Evolutionary conservation across 2,113 vertebrate genomes (phyloP).

Genomic region (Bungarus multicinctus): DNA sequence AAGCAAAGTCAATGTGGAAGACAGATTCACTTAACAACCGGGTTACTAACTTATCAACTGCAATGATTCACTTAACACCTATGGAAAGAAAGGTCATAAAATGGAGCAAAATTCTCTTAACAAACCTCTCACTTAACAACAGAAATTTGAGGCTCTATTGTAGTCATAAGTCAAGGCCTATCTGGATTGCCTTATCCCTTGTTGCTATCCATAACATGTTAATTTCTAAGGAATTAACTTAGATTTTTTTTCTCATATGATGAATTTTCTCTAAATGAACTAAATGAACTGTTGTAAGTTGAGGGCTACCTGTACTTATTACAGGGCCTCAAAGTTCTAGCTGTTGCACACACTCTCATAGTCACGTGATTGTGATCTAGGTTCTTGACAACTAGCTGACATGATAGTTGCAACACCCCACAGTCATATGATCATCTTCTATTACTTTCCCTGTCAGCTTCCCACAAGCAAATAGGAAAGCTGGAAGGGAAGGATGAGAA

Average conservation of each 20-base stretch:
- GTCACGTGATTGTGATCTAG: not conserved
- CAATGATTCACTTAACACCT: too few relatives aligned
- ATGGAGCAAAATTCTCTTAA: too few relatives aligned
- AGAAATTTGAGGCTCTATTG: too few relatives aligned
- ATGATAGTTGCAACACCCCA: not conserved
- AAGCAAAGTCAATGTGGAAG: too few relatives aligned
- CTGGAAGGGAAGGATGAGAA: not conserved
- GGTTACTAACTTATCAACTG: too few relatives aligned
- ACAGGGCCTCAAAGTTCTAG: not conserved
- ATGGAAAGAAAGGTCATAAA: too few relatives aligned
- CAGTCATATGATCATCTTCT: not conserved
- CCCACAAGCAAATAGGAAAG: not conserved
- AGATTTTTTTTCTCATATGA: not conserved
- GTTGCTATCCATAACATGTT: not conserved
- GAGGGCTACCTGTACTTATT: not conserved
- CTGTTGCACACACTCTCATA: not conserved
- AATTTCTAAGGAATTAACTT: not conserved
- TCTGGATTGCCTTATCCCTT: not conserved
- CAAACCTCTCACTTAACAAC: too few relatives aligned
- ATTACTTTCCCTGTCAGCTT: not conserved
- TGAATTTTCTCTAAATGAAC: not conserved
- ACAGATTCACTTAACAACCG: too few relatives aligned
- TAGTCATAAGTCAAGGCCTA: too few relatives aligned
- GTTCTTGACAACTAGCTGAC: not conserved
- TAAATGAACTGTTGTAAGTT: not conserved